phyloP scores from a whole-genome alignment of 2,888 invertebrate genomes.

The Mesopsocus fuscifrons region DNA sequence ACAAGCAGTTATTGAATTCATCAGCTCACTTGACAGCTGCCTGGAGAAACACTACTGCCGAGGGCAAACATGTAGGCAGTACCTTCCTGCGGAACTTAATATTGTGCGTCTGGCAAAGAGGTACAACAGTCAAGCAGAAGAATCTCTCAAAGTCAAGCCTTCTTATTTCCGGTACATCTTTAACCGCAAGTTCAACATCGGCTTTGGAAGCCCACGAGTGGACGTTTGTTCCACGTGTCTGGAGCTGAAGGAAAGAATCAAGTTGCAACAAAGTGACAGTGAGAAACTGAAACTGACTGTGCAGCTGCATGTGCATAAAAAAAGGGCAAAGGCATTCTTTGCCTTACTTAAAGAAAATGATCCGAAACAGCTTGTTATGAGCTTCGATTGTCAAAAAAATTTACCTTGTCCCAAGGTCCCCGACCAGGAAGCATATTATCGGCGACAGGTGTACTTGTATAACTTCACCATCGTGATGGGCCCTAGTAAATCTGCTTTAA shows the following conservation, averaged over 20 bases:
- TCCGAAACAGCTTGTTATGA: neutral
- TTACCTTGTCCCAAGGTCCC: conserved; percentile 9
- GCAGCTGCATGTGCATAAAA: conserved; percentile 9
- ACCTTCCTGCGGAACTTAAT: conserved; percentile 9
- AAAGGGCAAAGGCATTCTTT: conserved; percentile 6
- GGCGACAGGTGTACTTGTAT: conserved; percentile 13
- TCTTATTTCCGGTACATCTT: conserved; percentile 11
- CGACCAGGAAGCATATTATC: conserved; percentile 13
- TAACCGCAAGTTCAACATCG: conserved; percentile 9
- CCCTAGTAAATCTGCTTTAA: conserved; percentile 3
- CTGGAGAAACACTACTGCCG: conserved; percentile 9
- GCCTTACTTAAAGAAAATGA: neutral
- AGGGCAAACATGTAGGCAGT: neutral
- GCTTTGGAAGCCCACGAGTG: conserved; percentile 10
- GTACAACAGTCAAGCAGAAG: conserved; percentile 6
- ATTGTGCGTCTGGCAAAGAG: neutral
- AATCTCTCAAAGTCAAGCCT: conserved; percentile 7
- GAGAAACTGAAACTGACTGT: neutral
- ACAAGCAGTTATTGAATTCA: conserved; percentile 5
- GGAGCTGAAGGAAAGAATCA: conserved; percentile 3
- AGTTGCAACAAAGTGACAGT: conserved; percentile 2
- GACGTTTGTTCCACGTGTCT: conserved; percentile 10
- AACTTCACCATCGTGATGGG: conserved; percentile 13
- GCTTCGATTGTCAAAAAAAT: conserved; percentile 13
- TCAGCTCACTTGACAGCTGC: conserved; percentile 8